Evolutionary conservation across 2,113 vertebrate genomes (phyloP), one percentile per base, ranked within the genome.

Genomic region (Guaruba guarouba): DNA sequence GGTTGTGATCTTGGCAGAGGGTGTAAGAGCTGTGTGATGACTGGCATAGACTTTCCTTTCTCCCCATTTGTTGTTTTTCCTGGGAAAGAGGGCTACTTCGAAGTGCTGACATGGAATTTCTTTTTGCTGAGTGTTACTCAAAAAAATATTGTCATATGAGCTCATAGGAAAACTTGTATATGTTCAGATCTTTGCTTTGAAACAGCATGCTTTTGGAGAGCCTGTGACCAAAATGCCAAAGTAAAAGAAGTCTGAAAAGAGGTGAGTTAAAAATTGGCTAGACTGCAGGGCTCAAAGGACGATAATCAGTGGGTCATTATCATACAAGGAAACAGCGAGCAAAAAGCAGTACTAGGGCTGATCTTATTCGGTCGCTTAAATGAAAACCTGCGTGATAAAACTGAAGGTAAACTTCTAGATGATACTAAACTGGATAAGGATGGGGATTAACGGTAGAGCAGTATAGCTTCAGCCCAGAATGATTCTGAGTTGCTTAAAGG

Each of bases 1-100:
- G 49, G 69, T 63, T 89, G 29, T 84, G 83, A 95, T 77, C 59
- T 80, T 86, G 62, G 83, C 82, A 95, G 76, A 88, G 63, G 92
- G 94, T 88, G 25, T 66, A 51, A 70, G 33, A 61, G 23, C 25
- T 63, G 29, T 46, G 17, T n/a, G 48, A 79, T 83, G 55, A 51
- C 61, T 43, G 10, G 13, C 41, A 37, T 23, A 74, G 14, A 19
- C 14, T 93, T 90, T 89, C 52, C 33, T 87, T 78, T 77, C 51
- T 78, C 27, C 31, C 12, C 1, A 1, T 63, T 79, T 69, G 10
- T 37, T 75, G 12, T 62, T 80, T 86, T 59, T 48, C 18, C 54
- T 77, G 63, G 63, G 66, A 75, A 85, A 91, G 35, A 33, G 12
- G 8, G 33, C 39, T 86, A 62, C 22, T 9, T 92, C 49, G 27